A percentile compares a stretch with the other conserved stretches of the same genome.
Evolutionary conservation across 2,113 vertebrate species (phyloP).

Genomic region (Centrocercus urophasianus): DNA sequence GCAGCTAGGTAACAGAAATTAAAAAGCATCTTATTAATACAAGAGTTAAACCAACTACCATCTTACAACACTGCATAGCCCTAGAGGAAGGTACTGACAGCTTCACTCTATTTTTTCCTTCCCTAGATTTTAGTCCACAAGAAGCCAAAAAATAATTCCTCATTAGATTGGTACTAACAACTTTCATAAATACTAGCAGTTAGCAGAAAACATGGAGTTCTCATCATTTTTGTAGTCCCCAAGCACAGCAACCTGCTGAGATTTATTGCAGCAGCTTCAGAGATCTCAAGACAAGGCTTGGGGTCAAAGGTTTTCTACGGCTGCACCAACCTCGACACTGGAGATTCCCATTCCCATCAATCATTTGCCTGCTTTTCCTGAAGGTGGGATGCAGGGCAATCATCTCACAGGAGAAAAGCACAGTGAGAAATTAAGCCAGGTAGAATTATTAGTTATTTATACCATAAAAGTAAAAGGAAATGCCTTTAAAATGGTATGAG

Average conservation of each 20-base stretch:
- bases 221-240: background rate
- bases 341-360: background rate
- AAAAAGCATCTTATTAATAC: background rate
- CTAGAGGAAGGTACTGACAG: background rate
- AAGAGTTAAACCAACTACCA: background rate
- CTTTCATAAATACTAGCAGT: background rate
- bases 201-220: background rate
- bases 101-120: background rate
- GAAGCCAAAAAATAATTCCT: background rate
- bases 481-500: accelerated
- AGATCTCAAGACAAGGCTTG: background rate
- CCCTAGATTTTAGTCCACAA: background rate
- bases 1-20: background rate
- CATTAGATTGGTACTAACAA: background rate
- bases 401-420: background rate
- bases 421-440: background rate
- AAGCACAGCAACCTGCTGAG: background rate
- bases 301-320: background rate
- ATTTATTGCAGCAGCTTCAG: background rate
- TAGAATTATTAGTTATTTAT: background rate
- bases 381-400: background rate
- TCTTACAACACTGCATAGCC: background rate
- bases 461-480: background rate
- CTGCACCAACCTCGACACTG: background rate
- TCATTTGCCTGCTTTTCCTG: background rate